A percentile compares a stretch with the other conserved stretches of the same genome.
Conservation (phyloP, 1,140 invertebrate species). For the Drosophila sproati region DNA sequence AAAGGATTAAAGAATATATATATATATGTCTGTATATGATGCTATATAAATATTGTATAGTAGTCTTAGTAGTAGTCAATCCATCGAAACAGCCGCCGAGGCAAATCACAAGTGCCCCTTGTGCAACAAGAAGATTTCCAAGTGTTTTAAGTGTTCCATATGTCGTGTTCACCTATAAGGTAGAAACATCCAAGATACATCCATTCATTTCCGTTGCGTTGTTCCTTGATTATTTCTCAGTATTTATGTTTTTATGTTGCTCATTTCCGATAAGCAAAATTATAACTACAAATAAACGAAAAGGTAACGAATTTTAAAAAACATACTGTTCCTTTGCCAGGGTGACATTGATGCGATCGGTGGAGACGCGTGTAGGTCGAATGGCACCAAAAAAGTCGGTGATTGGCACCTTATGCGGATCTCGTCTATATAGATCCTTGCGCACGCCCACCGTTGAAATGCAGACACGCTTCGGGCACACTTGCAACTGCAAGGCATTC, state of each 20-base stretch:
- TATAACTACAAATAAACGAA: background rate
- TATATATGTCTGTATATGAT: too few relatives aligned
- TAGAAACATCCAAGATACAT: too few relatives aligned
- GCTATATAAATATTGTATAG: too few relatives aligned
- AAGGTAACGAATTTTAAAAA: background rate
- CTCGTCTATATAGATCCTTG: constrained; percentile 94
- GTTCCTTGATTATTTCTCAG: background rate
- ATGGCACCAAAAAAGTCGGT: constrained; percentile 99
- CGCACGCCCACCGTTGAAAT: constrained; percentile 97
- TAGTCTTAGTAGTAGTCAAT: too few relatives aligned
- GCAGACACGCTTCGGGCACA: constrained; percentile 97
- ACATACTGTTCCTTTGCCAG: constrained; percentile 76
- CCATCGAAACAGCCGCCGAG: constrained; percentile 34
- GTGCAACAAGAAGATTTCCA: constrained; percentile 53
- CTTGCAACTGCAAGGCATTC: constrained; percentile 87
- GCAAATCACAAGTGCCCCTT: constrained; percentile 56
- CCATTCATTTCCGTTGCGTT: background rate
- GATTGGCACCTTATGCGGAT: constrained; percentile 95
- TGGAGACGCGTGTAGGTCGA: constrained; percentile 91
- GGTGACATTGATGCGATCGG: constrained; percentile 80
- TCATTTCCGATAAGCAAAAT: background rate
- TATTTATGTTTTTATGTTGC: background rate
- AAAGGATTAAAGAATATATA: background rate
- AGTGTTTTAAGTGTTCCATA: constrained; percentile 12
- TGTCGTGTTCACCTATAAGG: constrained; percentile 58